phyloP scores from a whole-genome alignment of 2,797 vertebrate species.

The Clarias laeviceps region DNA sequence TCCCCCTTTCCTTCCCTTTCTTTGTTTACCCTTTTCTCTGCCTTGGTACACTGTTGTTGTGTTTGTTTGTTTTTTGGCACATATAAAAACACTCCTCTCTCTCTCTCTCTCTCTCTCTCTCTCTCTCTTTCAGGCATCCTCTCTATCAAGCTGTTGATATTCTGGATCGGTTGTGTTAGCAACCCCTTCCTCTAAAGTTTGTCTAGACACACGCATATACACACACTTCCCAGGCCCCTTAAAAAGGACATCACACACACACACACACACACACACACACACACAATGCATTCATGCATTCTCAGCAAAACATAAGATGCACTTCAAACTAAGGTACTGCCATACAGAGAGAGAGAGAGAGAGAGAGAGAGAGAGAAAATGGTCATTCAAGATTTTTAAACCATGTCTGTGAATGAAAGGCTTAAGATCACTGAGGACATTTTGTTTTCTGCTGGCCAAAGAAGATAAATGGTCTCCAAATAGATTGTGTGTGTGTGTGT shows the following conservation, averaged over 20 bases:
- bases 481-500: slow-evolving; percentile 27
- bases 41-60: slow-evolving; percentile 41
- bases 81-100: slow-evolving; percentile 32
- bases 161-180: slow-evolving; percentile 34
- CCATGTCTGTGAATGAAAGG: slow-evolving; percentile 29
- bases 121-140: not conserved
- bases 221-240: not conserved
- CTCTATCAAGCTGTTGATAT: slow-evolving; percentile 32
- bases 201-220: slow-evolving; percentile 5
- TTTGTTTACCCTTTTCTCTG: slow-evolving; percentile 62
- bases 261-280: slow-evolving; percentile 4
- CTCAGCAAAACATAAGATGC: slow-evolving; percentile 1
- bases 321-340: not conserved
- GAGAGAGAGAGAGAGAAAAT: not conserved
- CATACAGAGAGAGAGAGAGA: not conserved
- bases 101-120: not conserved
- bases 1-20: slow-evolving; percentile 50
- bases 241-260: too few relatives aligned
- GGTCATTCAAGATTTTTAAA: slow-evolving; percentile 35
- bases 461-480: slow-evolving; percentile 27
- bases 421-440: slow-evolving; percentile 19
- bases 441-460: slow-evolving; percentile 27
- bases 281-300: slow-evolving; percentile 12
- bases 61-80: slow-evolving; percentile 44
- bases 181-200: slow-evolving; percentile 1